Conservation (phyloP, 2,113 vertebrate genomes). For the Toxotes chatareus region DNA sequence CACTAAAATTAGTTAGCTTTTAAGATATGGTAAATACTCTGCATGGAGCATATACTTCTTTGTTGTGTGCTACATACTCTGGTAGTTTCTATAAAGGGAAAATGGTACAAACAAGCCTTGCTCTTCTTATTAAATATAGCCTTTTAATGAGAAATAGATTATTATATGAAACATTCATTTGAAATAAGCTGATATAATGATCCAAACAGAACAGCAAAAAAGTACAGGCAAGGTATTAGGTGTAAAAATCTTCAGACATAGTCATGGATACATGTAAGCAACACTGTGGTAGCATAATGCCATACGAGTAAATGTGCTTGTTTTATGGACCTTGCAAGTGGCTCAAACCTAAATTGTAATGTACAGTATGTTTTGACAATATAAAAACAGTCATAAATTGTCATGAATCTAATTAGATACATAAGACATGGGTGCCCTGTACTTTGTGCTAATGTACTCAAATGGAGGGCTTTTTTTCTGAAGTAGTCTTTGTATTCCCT, state of each 20-base stretch:
- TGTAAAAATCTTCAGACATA: conserved; percentile 82
- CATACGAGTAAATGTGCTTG: conserved; percentile 79
- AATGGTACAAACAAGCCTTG: conserved; percentile 79
- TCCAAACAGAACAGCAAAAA: conserved; percentile 85
- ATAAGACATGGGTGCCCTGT: conserved; percentile 66
- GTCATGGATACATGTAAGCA: conserved; percentile 80
- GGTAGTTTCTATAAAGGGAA: conserved; percentile 2
- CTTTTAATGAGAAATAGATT: conserved; percentile 90
- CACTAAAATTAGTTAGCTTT: conserved; percentile 2
- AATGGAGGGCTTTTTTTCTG: conserved; percentile 55
- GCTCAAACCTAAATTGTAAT: conserved; percentile 68
- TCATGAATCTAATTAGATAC: conserved; percentile 68
- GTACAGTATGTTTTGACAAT: conserved; percentile 66
- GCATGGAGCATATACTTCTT: neutral
- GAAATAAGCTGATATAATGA: conserved; percentile 86
- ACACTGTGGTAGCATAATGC: conserved; percentile 76
- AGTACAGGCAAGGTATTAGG: conserved; percentile 85
- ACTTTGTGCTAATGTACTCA: conserved; percentile 75
- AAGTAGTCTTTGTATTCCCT: conserved; percentile 71
- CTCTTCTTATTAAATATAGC: conserved; percentile 89
- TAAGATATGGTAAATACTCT: neutral
- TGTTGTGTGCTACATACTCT: neutral
- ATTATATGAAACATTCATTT: conserved; percentile 90
- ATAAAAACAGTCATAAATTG: conserved; percentile 77
- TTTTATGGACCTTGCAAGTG: conserved; percentile 76